Evolutionary conservation across 2,797 vertebrate species (phyloP), one percentile per base, ranked within the genome.

Genomic region (Labroides dimidiatus): DNA sequence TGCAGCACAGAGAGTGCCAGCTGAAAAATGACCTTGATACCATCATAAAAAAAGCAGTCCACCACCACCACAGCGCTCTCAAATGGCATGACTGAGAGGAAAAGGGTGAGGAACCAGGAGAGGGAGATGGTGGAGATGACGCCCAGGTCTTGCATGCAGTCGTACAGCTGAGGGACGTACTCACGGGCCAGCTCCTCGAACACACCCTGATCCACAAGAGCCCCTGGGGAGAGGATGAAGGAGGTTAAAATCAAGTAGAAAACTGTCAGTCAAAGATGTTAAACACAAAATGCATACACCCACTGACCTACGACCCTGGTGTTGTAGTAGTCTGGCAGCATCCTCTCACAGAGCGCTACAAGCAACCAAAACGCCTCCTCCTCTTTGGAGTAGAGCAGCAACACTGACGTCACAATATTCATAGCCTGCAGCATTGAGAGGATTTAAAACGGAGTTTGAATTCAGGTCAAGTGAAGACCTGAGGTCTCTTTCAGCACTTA

Each of bases 11-110:
- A 96, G 0, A 99, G 94, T 0, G 97, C 97, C 80, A 99, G 88
- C 80, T 99, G 98, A 90, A 99, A 99, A 88, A 99, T 99, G 87
- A 99, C 97, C 84, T 99, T 99, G 91, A 99, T 98, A 91, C 98
- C 98, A 89, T 99, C 98, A 61, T 96, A 99, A 93, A 99, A 99
- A 94, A 99, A 99, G 92, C 98, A 99, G 91, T 99, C 97, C 51
- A 99, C 97, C 53, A 99, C 97, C 72, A 99, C 97, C 70, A 99
- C 97, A 0, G 98, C 98, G 1, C 97, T 99, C 91, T 98, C 97
- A 48, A 99, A 99, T 0, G 98, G 98, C 97, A 99, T 98, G 80
- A 99, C 98, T 0, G 97, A 98, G 81, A 99, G 95, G 81, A 99
- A 99, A 19, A 99, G 95, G 0, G 98, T 99, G 90, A 99, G 97